Conservation (phyloP, 2,797 vertebrate genomes). For the Chiroxiphia lanceolata region DNA sequence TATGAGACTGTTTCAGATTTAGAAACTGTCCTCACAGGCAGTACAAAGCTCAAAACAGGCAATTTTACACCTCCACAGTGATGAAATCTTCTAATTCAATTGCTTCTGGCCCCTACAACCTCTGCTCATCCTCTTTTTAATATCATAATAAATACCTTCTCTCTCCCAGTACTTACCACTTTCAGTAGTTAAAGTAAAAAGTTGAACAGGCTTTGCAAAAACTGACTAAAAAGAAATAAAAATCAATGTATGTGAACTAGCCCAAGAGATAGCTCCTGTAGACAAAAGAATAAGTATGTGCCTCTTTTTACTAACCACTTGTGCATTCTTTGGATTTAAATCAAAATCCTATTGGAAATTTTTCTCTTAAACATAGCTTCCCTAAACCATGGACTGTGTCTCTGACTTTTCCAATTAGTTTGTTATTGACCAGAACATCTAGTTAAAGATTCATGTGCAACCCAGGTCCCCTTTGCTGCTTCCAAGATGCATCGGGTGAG, state of each 20-base stretch:
- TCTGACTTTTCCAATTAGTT: constrained; percentile 36
- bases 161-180: not conserved
- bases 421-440: constrained; percentile 19
- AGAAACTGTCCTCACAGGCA: not conserved
- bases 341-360: not conserved
- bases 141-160: not conserved
- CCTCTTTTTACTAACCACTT: constrained; percentile 3
- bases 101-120: not conserved
- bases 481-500: not conserved
- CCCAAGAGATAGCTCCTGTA: not conserved
- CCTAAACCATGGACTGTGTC: not conserved
- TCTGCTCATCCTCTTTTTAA: not conserved
- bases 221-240: not conserved
- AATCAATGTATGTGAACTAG: not conserved
- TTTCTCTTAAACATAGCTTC: not conserved
- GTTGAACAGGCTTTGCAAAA: not conserved
- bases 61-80: not conserved
- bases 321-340: constrained; percentile 4
- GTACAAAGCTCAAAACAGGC: not conserved
- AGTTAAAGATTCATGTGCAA: not conserved
- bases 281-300: not conserved
- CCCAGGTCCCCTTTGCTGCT: not conserved
- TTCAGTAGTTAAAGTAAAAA: not conserved
- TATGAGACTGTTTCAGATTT: not conserved
- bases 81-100: not conserved